These are phyloP conservation scores for Phyllostomus hastatus DNA, from an alignment of 2,113 vertebrate species.

Conservation along the genomic window DNA sequence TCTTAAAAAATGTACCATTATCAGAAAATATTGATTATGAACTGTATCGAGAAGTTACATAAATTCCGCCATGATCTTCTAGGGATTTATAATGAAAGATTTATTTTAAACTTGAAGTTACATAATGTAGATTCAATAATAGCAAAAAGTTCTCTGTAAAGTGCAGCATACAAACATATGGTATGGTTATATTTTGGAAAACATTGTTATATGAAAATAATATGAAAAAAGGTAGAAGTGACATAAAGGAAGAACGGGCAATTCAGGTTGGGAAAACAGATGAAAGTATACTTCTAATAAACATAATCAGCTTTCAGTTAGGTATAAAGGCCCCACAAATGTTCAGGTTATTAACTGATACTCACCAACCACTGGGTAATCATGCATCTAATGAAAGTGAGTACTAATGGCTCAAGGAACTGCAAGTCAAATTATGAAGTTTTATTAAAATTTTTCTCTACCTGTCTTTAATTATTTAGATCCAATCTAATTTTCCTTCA, in stretches of 20 bases:
- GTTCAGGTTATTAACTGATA: constrained; percentile 13
- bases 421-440: constrained; percentile 23
- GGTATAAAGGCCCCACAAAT: background rate
- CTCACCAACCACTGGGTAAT: background rate
- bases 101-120: constrained; percentile 20
- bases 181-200: background rate
- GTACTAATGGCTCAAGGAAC: constrained; percentile 40
- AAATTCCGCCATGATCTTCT: background rate
- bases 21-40: background rate
- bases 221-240: background rate
- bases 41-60: background rate
- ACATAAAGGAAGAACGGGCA: background rate
- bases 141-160: background rate
- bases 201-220: background rate
- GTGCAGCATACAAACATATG: background rate
- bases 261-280: background rate
- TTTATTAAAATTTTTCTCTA: constrained; percentile 58
- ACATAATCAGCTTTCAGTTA: background rate
- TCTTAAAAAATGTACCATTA: background rate
- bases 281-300: background rate
- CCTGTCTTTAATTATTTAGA: constrained; percentile 61
- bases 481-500: constrained; percentile 53
- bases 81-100: background rate
- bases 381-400: background rate
- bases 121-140: background rate